These are phyloP conservation scores for Casuarius casuarius DNA, from an alignment of 2,113 vertebrate species.

Conservation along the genomic window DNA sequence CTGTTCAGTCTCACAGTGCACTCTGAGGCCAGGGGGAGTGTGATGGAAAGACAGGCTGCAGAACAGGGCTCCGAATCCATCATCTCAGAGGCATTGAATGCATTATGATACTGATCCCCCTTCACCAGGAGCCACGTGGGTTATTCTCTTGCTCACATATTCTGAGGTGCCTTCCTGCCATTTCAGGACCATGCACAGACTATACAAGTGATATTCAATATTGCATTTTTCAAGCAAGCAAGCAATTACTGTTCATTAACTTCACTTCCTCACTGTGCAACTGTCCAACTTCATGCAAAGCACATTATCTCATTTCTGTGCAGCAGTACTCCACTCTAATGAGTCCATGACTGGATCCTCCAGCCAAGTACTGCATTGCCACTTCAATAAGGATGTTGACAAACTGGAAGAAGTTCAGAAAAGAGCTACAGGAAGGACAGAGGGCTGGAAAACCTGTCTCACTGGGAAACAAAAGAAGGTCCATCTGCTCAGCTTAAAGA, in stretches of 20 bases:
- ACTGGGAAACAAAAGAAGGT: neutral
- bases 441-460: neutral
- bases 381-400: neutral
- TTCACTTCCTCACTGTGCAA: neutral
- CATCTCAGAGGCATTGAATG: neutral
- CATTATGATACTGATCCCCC: rapidly evolving
- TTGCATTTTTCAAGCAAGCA: neutral
- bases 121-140: neutral
- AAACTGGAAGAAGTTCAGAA: neutral
- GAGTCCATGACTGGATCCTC: rapidly evolving
- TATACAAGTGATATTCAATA: neutral
- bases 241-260: neutral
- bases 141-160: neutral
- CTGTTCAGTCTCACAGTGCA: rapidly evolving
- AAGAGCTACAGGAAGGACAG: neutral
- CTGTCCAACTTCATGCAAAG: neutral
- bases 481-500: neutral
- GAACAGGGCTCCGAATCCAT: neutral
- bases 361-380: rapidly evolving
- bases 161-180: neutral
- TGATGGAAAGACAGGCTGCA: neutral
- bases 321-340: rapidly evolving
- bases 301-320: neutral
- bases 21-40: neutral
- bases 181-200: neutral